Evolutionary conservation across 53 echinoderm and acorn worm species (phyloP), one percentile per base, ranked within the genome.

Genomic region (Holothuria scabra): DNA sequence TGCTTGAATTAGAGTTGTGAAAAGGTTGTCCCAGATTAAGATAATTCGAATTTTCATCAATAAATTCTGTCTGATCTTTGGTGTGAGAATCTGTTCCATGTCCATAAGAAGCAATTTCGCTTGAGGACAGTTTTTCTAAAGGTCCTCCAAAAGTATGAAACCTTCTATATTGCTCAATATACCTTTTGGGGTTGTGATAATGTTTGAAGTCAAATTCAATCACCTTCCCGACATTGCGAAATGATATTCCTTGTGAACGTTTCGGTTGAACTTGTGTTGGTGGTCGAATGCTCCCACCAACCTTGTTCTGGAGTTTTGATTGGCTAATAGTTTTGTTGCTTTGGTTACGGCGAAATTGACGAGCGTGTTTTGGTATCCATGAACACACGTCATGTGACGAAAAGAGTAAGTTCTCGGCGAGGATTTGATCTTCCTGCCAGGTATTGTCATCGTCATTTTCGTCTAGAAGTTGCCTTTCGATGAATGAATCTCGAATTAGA

Each of bases 81-180:
- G 22, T 18, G 37, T 14, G 32, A 9, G 35, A 21, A 33, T 14
- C 88, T 63, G 81, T 67, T 44, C 89, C 64, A 49, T 92, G 84
- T 26, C 91, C 92, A 18, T 46, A 86, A 8, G 90, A 84, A 0
- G 88, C 70, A 18, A 80, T 75, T 52, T 84, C 85, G 20, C 80
- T 60, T 26, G 84, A 25, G 21, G 94, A 85, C 2, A 97, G 85
- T 52, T 87, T 97, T 79, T 94, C 92, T 28, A 97, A 68, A 14
- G 94, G 92, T 7, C 97, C 97, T 24, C 94, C 94, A 78, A 94
- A 94, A 19, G 97, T 97, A 72, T 97, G 88, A 59, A 86, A 90
- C 76, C 94, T 80, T 16, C 97, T 85, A 66, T 97, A 97, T 65
- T 97, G 97, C 75, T 97, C 97, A n/a, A 94, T 90, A 64, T 97